phyloP scores from a whole-genome alignment of 2,888 invertebrate genomes.

The Parelbella ahira region DNA sequence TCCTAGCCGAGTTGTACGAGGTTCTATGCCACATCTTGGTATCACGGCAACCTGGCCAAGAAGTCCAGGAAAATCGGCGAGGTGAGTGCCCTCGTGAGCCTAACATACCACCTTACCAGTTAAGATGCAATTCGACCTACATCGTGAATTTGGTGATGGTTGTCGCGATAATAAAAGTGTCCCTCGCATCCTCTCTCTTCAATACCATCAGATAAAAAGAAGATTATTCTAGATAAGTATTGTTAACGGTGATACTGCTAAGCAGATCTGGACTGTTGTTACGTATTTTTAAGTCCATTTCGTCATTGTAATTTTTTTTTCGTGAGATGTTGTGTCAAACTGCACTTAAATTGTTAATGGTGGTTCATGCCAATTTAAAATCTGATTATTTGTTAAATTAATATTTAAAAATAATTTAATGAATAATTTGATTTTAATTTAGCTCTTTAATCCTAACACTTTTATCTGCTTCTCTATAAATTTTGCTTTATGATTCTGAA shows the following conservation, averaged over 20 bases:
- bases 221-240: conserved; percentile 66
- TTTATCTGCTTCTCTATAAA: conserved; percentile 47
- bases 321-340: conserved; percentile 77
- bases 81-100: conserved; percentile 77
- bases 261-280: conserved; percentile 77
- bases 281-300: conserved; percentile 74
- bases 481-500: conserved; percentile 56
- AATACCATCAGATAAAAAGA: conserved; percentile 77
- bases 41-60: conserved; percentile 72
- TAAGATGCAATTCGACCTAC: conserved; percentile 81
- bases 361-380: conserved; percentile 56
- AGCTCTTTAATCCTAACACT: conserved; percentile 48
- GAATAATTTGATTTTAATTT: conserved; percentile 41
- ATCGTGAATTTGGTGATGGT: conserved; percentile 79
- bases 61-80: conserved; percentile 71
- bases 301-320: conserved; percentile 47
- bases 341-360: conserved; percentile 78
- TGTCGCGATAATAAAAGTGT: conserved; percentile 75
- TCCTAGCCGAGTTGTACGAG: conserved; percentile 78
- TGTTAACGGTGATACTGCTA: conserved; percentile 76
- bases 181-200: conserved; percentile 75
- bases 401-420: conserved; percentile 10
- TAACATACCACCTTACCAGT: conserved; percentile 77
- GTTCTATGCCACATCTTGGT: conserved; percentile 79
- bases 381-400: conserved; percentile 27